These are phyloP conservation scores for Harpagoxenus sublaevis DNA, from an alignment of 2,888 invertebrate genomes.

Conservation along the genomic window DNA sequence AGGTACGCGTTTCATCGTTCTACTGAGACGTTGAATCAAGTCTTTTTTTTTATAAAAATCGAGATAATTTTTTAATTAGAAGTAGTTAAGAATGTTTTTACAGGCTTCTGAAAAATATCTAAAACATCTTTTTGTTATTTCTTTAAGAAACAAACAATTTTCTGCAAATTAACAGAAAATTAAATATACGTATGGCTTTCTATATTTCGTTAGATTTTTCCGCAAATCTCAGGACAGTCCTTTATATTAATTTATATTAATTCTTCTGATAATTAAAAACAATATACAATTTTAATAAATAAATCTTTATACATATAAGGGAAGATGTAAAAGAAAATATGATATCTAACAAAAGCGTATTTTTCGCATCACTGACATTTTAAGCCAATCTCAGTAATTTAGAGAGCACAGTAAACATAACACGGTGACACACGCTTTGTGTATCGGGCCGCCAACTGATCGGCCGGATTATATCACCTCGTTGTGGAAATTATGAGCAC, in stretches of 20 bases:
- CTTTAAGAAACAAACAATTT: neutral
- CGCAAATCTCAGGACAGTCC: neutral
- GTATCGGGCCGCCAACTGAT: neutral
- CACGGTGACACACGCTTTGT: neutral
- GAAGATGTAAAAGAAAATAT: neutral
- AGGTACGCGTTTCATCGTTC: neutral
- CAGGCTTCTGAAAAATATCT: neutral
- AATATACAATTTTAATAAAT: neutral
- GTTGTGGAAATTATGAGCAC: conserved; percentile 30
- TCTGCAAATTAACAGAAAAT: neutral
- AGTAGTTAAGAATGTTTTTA: no score
- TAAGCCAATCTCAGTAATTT: neutral
- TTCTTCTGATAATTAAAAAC: neutral
- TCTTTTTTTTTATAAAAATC: neutral
- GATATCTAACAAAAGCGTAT: neutral
- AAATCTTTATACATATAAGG: neutral
- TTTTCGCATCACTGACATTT: neutral
- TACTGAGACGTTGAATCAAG: neutral
- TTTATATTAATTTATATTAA: neutral
- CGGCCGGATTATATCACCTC: conserved; percentile 35
- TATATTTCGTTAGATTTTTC: neutral
- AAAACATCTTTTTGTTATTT: no score
- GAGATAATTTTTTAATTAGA: neutral
- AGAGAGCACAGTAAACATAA: conserved; percentile 11
- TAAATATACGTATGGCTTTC: neutral